A percentile compares a stretch with the other conserved stretches of the same genome.
phyloP scores from a whole-genome alignment of 1,140 invertebrate species.

The Caenorhabditis inopinata region DNA sequence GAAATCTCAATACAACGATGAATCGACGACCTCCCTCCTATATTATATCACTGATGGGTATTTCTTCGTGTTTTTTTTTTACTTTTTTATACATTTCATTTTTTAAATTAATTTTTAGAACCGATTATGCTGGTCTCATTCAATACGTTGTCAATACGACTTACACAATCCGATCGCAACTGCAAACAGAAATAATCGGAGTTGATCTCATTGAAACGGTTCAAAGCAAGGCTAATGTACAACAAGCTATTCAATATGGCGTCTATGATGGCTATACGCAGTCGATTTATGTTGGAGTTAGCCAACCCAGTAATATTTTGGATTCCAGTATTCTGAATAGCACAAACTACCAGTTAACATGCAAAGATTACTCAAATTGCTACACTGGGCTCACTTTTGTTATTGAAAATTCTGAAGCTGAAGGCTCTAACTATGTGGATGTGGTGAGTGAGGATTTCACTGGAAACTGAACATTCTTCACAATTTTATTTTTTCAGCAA shows the following conservation, averaged over 20 bases:
- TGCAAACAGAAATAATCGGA: constrained; percentile 21
- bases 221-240: neutral
- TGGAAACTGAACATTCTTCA: no score
- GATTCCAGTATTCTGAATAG: neutral
- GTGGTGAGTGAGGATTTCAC: no score
- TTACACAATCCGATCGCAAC: neutral
- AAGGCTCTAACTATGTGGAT: neutral
- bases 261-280: neutral
- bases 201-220: neutral
- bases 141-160: neutral
- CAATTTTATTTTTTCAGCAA: neutral
- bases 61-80: neutral
- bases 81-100: neutral
- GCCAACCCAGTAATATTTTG: neutral
- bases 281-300: constrained; percentile 14
- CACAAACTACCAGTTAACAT: neutral
- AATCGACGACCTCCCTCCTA: neutral
- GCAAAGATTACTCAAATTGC: constrained; percentile 13
- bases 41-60: constrained; percentile 32
- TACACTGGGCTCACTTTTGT: constrained; percentile 17
- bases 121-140: neutral
- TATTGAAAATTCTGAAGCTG: constrained; percentile 33
- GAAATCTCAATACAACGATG: constrained; percentile 16
- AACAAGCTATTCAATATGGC: constrained; percentile 30
- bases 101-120: neutral